These are phyloP conservation scores for Archips xylosteana DNA, from an alignment of 2,888 invertebrate species.

Conservation along the genomic window DNA sequence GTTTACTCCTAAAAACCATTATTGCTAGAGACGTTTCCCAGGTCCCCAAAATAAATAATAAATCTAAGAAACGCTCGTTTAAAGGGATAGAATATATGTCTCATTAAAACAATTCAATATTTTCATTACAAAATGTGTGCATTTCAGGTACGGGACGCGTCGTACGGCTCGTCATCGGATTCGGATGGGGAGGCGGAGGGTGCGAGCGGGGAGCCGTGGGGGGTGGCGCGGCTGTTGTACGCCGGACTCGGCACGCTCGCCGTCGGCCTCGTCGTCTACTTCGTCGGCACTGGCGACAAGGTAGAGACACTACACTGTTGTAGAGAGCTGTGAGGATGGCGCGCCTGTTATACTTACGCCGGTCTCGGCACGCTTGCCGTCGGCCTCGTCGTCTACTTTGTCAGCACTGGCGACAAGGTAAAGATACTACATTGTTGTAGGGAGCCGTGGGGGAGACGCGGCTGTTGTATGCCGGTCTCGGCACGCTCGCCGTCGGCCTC, in stretches of 20 bases:
- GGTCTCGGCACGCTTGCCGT: neutral
- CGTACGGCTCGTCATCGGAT: conserved; percentile 91
- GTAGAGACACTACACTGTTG: conserved; percentile 55
- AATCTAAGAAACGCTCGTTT: too few species aligned
- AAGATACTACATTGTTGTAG: conserved; percentile 63
- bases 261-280: conserved; percentile 94
- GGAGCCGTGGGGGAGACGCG: conserved; percentile 92
- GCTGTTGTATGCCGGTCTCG: conserved; percentile 94
- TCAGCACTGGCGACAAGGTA: conserved; percentile 94
- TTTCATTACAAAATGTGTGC: neutral
- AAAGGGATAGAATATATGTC: neutral
- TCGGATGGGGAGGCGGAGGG: conserved; percentile 89
- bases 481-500: conserved; percentile 92
- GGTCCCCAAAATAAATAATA: too few species aligned
- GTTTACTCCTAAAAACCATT: too few species aligned
- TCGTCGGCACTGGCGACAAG: conserved; percentile 96
- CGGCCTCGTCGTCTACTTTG: conserved; percentile 79
- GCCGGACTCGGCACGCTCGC: conserved; percentile 94
- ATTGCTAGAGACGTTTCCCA: too few species aligned
- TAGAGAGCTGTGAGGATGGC: neutral
- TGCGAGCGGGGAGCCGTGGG: conserved; percentile 90
- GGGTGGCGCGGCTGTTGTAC: conserved; percentile 93
- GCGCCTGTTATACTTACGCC: neutral
- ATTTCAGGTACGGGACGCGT: conserved; percentile 93
- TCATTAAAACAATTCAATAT: neutral